phyloP scores from a whole-genome alignment of 2,888 invertebrate genomes.

The Eupelmus urozonus region DNA sequence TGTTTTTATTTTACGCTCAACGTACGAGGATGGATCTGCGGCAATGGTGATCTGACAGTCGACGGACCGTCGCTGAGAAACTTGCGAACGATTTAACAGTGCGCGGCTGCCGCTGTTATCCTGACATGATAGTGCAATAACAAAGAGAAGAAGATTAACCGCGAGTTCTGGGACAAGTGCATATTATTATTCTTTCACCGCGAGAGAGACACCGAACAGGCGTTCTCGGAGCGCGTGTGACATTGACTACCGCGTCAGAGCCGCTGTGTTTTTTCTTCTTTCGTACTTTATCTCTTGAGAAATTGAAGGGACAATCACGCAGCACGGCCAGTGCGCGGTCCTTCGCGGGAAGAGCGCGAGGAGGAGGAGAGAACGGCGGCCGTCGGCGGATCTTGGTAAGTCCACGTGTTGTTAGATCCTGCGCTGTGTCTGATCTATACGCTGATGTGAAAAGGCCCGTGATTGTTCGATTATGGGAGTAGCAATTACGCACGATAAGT shows the following conservation, averaged over 20 bases:
- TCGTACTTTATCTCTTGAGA: background rate
- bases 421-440: background rate
- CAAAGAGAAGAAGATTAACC: background rate
- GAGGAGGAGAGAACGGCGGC: slow-evolving; percentile 66
- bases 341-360: slow-evolving; percentile 18
- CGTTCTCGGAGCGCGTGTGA: background rate
- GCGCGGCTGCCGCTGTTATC: background rate
- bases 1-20: no score
- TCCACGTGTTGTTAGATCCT: slow-evolving; percentile 57
- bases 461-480: no score
- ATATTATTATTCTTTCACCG: background rate
- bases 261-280: background rate
- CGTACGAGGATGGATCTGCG: no score
- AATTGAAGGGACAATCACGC: background rate
- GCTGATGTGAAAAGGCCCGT: no score
- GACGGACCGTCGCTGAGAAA: no score
- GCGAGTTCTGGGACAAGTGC: slow-evolving; percentile 18
- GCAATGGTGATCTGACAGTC: no score
- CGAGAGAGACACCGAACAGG: background rate
- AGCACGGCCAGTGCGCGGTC: background rate
- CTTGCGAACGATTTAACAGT: no score
- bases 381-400: slow-evolving; percentile 72
- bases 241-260: background rate
- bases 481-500: no score
- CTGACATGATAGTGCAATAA: slow-evolving; percentile 27